Evolutionary conservation across 2,888 invertebrate genomes (phyloP).

Genomic region (Melieria omissa): DNA sequence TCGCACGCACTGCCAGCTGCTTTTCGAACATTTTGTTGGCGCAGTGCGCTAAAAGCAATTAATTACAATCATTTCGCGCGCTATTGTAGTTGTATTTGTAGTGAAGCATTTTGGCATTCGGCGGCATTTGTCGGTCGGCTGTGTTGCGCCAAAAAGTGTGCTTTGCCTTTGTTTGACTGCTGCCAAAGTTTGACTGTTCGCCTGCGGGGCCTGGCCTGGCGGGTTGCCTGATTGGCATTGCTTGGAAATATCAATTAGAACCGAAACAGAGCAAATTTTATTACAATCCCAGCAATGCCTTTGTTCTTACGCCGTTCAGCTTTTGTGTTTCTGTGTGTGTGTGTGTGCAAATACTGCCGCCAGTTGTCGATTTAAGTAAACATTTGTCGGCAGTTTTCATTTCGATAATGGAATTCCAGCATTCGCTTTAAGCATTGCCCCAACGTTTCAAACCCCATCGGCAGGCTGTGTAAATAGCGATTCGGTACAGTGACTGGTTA

Average conservation of each 20-base stretch:
- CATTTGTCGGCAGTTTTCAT: constrained; percentile 4
- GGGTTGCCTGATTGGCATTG: too few species aligned
- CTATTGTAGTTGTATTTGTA: neutral
- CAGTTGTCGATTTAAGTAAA: neutral
- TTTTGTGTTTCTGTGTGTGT: neutral
- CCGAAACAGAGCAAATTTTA: neutral
- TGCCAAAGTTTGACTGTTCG: constrained; percentile 11
- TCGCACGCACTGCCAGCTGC: neutral
- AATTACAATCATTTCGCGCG: constrained; percentile 22
- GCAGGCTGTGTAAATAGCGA: too few species aligned
- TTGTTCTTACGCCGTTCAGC: neutral
- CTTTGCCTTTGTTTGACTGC: constrained; percentile 11
- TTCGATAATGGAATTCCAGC: constrained; percentile 4
- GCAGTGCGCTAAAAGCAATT: constrained; percentile 21
- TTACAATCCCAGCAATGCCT: neutral
- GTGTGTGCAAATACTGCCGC: neutral
- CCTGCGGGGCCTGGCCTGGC: neutral
- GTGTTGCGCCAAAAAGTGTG: neutral
- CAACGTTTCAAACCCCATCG: too few species aligned
- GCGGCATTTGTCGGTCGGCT: neutral
- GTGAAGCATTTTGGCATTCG: neutral
- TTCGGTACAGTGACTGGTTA: too few species aligned
- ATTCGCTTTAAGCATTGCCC: neutral
- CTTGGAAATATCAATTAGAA: constrained; percentile 20
- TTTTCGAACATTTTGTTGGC: neutral